Evolutionary conservation across 2,797 vertebrate species (phyloP).

Genomic region (Pitangus sulphuratus): DNA sequence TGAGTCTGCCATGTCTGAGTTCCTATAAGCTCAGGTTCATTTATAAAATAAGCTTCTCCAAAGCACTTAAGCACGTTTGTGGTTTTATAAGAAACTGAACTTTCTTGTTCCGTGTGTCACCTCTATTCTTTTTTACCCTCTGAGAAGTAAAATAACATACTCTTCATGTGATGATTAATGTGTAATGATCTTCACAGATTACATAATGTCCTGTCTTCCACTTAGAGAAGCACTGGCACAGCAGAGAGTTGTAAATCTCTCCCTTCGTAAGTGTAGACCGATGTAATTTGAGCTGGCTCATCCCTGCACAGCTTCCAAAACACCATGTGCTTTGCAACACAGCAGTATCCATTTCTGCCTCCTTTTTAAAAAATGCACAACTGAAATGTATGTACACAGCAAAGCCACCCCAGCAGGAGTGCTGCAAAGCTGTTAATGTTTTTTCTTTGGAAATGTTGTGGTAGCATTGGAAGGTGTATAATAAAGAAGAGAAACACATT

Average conservation of each 20-base stretch:
- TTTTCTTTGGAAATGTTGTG: not conserved
- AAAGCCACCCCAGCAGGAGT: not conserved
- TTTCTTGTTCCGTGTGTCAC: not conserved
- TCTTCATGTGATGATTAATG: not conserved
- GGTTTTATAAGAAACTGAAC: not conserved
- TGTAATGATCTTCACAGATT: not conserved
- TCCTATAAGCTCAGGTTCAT: not conserved
- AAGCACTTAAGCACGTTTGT: not conserved
- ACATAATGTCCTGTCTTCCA: not conserved
- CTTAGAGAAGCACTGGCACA: not conserved
- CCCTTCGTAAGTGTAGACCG: not conserved
- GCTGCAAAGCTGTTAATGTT: not conserved
- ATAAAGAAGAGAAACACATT: not conserved
- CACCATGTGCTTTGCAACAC: not conserved
- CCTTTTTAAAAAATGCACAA: not conserved
- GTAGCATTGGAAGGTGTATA: not conserved
- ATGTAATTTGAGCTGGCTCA: slow-evolving; percentile 5
- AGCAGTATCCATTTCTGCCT: not conserved
- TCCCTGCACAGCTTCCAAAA: not conserved
- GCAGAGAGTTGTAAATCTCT: not conserved
- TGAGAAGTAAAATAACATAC: not conserved
- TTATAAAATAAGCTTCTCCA: not conserved
- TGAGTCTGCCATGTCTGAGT: not conserved
- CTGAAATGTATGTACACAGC: rapidly evolving
- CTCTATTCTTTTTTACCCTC: not conserved